A percentile compares a stretch with the other conserved stretches of the same genome.
These are phyloP conservation scores for Zaprionus vittiger DNA, from an alignment of 1,140 invertebrate genomes.

Conservation along the genomic window DNA sequence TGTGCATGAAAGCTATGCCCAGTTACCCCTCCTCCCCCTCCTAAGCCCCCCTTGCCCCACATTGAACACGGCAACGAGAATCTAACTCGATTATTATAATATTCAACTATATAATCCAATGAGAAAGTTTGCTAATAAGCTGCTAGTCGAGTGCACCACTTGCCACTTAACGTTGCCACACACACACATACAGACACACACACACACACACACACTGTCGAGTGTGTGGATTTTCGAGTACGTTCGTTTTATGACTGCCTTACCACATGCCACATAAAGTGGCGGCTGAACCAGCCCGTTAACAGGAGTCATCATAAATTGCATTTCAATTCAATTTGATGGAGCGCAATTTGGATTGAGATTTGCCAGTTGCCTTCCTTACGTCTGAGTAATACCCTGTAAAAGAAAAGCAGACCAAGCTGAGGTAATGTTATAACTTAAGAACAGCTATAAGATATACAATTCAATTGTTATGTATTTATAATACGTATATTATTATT, in stretches of 20 bases:
- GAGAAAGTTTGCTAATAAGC: slow-evolving; percentile 79
- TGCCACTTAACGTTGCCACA: slow-evolving; percentile 58
- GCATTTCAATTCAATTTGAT: slow-evolving; percentile 26
- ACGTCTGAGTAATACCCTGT: neutral
- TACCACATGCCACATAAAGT: slow-evolving; percentile 20
- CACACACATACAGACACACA: neutral
- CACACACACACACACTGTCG: neutral
- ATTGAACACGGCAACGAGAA: slow-evolving; percentile 48
- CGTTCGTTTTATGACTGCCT: slow-evolving; percentile 23
- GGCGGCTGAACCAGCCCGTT: slow-evolving; percentile 1
- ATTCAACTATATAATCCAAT: slow-evolving; percentile 80
- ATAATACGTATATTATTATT: too few species aligned
- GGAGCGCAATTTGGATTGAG: slow-evolving; percentile 1
- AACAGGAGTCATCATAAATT: slow-evolving; percentile 26
- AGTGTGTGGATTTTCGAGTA: slow-evolving; percentile 11
- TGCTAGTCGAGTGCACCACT: slow-evolving; percentile 68
- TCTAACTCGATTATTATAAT: slow-evolving; percentile 82
- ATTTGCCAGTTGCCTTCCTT: neutral
- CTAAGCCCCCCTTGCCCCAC: neutral
- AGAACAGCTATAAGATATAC: too few species aligned
- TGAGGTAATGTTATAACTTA: too few species aligned
- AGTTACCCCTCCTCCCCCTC: slow-evolving; percentile 31
- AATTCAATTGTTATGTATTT: too few species aligned
- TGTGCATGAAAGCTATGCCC: slow-evolving; percentile 74
- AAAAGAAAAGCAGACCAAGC: neutral